These are phyloP conservation scores for Pteronura brasiliensis DNA, from an alignment of 2,113 vertebrate genomes.

Conservation along the genomic window DNA sequence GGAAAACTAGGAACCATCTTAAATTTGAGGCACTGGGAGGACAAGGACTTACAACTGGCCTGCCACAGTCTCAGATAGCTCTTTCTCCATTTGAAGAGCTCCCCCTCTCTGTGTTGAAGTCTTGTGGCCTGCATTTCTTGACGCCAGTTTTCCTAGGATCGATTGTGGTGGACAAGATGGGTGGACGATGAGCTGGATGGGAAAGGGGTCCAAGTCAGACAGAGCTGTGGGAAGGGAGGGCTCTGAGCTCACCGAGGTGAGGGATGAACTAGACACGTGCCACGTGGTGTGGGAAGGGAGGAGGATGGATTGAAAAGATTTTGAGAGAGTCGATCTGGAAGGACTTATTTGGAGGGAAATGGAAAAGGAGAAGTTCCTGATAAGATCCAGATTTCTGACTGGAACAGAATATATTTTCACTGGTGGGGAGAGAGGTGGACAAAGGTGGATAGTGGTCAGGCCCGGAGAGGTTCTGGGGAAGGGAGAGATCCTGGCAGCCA, in stretches of 20 bases:
- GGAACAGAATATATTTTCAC: neutral
- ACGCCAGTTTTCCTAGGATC: neutral
- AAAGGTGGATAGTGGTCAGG: neutral
- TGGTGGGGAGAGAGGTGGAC: neutral
- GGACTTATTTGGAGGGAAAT: neutral
- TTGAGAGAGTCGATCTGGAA: neutral
- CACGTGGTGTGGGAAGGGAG: neutral
- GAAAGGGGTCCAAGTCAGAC: neutral
- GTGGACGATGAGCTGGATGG: neutral
- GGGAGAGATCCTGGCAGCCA: neutral
- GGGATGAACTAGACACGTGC: neutral
- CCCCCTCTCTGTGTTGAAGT: neutral
- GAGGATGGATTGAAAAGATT: neutral
- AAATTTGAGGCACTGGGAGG: neutral
- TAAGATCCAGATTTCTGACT: neutral
- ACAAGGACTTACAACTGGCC: neutral
- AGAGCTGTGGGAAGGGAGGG: neutral
- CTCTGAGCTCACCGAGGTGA: neutral
- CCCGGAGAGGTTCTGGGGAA: neutral
- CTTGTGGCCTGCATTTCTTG: neutral
- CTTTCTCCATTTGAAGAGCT: neutral
- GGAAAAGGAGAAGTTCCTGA: neutral
- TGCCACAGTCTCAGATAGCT: neutral
- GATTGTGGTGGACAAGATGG: neutral
- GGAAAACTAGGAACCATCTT: neutral